Base-by-base conservation (phyloP, 2,888 invertebrate genomes). In the Caenorhabditis macrosperma region DNA sequence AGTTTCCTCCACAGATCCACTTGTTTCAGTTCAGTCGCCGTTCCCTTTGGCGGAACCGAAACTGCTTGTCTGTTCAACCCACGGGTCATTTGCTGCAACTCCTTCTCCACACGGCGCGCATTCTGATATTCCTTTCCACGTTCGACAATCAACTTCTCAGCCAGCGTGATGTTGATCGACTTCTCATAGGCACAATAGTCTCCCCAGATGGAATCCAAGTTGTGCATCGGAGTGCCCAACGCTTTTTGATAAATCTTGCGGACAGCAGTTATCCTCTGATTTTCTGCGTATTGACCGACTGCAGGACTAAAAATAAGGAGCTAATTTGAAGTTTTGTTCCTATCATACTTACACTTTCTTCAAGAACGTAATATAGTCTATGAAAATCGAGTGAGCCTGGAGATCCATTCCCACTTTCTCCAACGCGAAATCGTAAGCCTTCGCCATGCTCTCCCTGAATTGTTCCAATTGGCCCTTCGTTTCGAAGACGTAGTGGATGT, bases 1-100 rank as follows among this genome's bases (percentile, higher is more conserved):
- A 97, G 99, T 90, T 97, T 97, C 92, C 98, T 97, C 99, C 99
- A 99, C 9, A 98, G 92, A 83, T 98, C 97, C 76, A 98, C 96
- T 76, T 91, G 91, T 77, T 91, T 90, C 82, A 88, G 50, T 59
- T 91, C 91, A n/a, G 90, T 75, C 1, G 85, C 57, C 0, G 87
- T 87, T 44, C 90, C 90, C 41, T 94, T 95, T 0, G 99, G 98
- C n/a, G 99, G 98, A 0, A 97, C 94, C 61, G 97, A 96, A 0
- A 98, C 97, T 88, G 95, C 94, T 92, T 97, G 97, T 66, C 97
- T 93, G 91, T 98, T 98, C 1, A 99, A 92, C 0, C 98, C 98
- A 85, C 98, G 93, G 0, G 97, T 97, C 41, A 96, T 95, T 0
- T 94, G 95, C 92, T 99, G 99, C 91, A 97, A 93, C 91, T 97